Base-by-base conservation (phyloP, 2,797 vertebrate genomes). In the Gorsachius magnificus region DNA sequence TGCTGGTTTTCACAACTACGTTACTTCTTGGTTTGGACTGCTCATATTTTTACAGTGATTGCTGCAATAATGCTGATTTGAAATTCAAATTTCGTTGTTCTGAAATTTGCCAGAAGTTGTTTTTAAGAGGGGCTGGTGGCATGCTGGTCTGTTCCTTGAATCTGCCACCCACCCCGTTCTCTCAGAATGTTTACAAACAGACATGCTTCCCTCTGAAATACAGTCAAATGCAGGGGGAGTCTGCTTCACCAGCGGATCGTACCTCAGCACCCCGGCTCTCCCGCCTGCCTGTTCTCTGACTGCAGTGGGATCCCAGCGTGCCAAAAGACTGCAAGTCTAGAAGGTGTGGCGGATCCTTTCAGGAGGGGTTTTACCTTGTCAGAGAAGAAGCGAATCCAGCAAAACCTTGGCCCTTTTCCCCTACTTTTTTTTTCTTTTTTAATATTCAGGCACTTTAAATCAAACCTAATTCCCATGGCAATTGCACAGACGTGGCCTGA, bases 381-480 rank as follows among this genome's bases (percentile, higher is more conserved):
- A 1, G 1, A 10, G 35, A 77, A 77, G 29, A 6, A 33, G 41
- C 3, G 0, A 76, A 48, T 19, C 58, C 58, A 58, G 63, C 31
- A 48, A 53, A 82, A 70, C 31, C 50, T 82, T 74, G 72, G 29
- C 14, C 54, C 4, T 69, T 81, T 65, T 7, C 10, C 12, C 12
- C 5, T 29, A 3, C 13, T 57, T 36, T 3, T 20, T 35, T 25
- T 53, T 54, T 53, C n/a, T 54, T 60, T 76, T 63, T 46, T 36
- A 31, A 76, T 54, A 61, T 45, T 85, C 61, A 76, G 26, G 50
- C 57, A 65, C 54, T 83, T 77, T 45, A 56, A 85, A 92, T 85
- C 64, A 90, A 91, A 69, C 10, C 22, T 78, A 80, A 90, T 88
- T 93, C 68, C 65, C 45, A 46, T 25, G 36, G 65, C 53, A 78